These are phyloP conservation scores for Ornithorhynchus anatinus DNA, from an alignment of 2,113 vertebrate species.

Conservation along the genomic window DNA sequence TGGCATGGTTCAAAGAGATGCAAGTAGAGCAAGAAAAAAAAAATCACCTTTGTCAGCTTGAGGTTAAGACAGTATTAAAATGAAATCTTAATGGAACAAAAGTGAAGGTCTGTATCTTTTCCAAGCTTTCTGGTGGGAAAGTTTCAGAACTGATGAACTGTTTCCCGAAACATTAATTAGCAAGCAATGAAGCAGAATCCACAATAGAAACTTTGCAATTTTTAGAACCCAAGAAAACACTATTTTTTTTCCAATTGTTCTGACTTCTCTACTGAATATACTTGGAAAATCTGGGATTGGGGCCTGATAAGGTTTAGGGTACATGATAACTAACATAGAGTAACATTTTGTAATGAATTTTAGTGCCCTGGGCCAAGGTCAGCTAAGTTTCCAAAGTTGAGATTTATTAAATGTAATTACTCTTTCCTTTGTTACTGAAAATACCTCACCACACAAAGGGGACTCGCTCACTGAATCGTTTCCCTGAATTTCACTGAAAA, in stretches of 20 bases:
- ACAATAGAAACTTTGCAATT: constrained; percentile 18
- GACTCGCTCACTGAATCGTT: neutral
- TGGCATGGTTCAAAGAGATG: constrained; percentile 19
- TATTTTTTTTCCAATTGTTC: neutral
- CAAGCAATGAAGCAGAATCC: constrained; percentile 39
- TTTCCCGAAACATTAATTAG: constrained; percentile 37
- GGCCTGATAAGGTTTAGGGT: too few species aligned
- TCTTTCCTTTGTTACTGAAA: neutral
- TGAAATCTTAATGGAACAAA: constrained; percentile 55
- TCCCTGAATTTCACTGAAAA: neutral
- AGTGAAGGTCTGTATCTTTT: constrained; percentile 56
- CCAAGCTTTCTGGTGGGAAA: constrained; percentile 58
- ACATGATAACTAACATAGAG: too few species aligned
- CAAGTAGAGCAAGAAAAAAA: constrained; percentile 27
- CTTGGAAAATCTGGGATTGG: neutral
- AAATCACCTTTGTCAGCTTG: constrained; percentile 47
- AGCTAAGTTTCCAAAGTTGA: neutral
- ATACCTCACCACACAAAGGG: neutral
- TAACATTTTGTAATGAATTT: too few species aligned
- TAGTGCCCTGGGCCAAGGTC: neutral
- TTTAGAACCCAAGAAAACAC: neutral
- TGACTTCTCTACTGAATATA: constrained; percentile 1
- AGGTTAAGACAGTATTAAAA: constrained; percentile 52
- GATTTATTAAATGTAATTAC: neutral
- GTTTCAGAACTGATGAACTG: constrained; percentile 41